Conservation (phyloP, 2,888 invertebrate genomes). For the Drosophila kambysellisi region DNA sequence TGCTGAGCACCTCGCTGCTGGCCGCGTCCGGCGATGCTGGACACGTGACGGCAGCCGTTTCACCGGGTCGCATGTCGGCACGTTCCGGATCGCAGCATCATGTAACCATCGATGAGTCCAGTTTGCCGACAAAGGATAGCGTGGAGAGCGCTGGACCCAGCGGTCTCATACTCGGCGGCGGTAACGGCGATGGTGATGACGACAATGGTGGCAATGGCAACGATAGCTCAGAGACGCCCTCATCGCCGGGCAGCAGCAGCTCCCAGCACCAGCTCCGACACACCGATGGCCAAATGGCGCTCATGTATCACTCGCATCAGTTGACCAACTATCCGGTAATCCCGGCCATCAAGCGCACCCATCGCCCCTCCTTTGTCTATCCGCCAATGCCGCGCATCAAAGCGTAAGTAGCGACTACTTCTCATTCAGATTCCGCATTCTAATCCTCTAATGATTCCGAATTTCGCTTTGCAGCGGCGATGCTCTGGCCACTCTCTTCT, state of each 20-base stretch:
- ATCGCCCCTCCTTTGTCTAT: conserved; percentile 84
- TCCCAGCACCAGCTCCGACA: conserved; percentile 73
- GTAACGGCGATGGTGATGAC: conserved; percentile 69
- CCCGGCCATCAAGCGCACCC: conserved; percentile 84
- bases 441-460: not conserved
- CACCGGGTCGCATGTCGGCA: conserved; percentile 86
- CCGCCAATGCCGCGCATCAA: conserved; percentile 84
- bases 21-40: conserved; percentile 38
- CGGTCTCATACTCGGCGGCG: conserved; percentile 65
- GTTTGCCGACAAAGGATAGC: conserved; percentile 76
- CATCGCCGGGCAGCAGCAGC: conserved; percentile 77
- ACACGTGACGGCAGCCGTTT: conserved; percentile 85
- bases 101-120: conserved; percentile 85
- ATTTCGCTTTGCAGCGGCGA: conserved; percentile 88
- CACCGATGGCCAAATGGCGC: conserved; percentile 81
- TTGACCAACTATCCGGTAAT: conserved; percentile 84
- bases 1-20: conserved; percentile 47
- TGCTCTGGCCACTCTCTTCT: conserved; percentile 94
- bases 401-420: conserved; percentile 82
- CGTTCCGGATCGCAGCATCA: conserved; percentile 84
- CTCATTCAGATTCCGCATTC: not conserved
- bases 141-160: conserved; percentile 68
- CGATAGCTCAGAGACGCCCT: conserved; percentile 81
- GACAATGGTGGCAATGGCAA: conserved; percentile 56
- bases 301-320: conserved; percentile 85